Conservation (phyloP, 2,797 vertebrate genomes). For the Mastacembelus armatus region DNA sequence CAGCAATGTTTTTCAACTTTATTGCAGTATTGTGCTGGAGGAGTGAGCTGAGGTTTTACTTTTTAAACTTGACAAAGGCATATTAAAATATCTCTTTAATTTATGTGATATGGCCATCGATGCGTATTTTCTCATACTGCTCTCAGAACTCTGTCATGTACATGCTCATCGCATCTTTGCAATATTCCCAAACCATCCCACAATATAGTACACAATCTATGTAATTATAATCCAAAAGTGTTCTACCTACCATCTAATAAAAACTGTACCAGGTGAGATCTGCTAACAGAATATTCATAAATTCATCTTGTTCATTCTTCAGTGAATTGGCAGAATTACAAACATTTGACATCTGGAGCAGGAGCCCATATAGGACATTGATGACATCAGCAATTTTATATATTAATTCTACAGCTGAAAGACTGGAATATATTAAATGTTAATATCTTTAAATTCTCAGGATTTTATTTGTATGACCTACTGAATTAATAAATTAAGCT, state of each 20-base stretch:
- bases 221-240: slow-evolving; percentile 8
- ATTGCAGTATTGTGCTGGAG: not conserved
- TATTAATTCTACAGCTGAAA: slow-evolving; percentile 31
- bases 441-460: slow-evolving; percentile 34
- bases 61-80: slow-evolving; percentile 7
- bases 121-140: slow-evolving; percentile 3
- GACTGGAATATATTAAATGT: slow-evolving; percentile 46
- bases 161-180: slow-evolving; percentile 1
- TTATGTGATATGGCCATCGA: not conserved
- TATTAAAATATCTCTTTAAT: not conserved
- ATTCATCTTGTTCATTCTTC: slow-evolving; percentile 7
- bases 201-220: not conserved
- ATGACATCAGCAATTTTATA: slow-evolving; percentile 22
- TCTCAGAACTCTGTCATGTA: not conserved
- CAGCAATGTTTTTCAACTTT: not conserved
- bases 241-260: not conserved
- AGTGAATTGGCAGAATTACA: slow-evolving; percentile 36
- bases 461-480: slow-evolving; percentile 17
- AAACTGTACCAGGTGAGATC: not conserved
- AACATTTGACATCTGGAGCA: slow-evolving; percentile 29
- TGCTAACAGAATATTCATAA: not conserved
- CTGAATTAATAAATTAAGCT: slow-evolving; percentile 25
- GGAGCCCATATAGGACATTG: slow-evolving; percentile 16
- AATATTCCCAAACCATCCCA: slow-evolving; percentile 4
- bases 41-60: not conserved